Evolutionary conservation across 2,797 vertebrate species (phyloP).

Genomic region (Toxotes lorentzi): DNA sequence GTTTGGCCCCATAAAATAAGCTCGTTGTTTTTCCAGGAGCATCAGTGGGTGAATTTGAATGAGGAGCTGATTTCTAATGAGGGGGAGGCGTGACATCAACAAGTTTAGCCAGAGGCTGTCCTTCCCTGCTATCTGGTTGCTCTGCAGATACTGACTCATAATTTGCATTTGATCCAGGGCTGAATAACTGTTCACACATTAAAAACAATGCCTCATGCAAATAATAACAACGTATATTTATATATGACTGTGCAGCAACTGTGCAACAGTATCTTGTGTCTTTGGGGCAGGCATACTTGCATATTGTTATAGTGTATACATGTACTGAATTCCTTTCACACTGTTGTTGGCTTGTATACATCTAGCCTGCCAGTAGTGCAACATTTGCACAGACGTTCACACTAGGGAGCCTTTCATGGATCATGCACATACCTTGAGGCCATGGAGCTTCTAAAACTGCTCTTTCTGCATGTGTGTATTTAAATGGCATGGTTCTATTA

Average conservation of each 20-base stretch:
- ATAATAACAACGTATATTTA: conserved; percentile 29
- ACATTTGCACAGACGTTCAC: conserved; percentile 31
- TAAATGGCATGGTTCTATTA: conserved; percentile 14
- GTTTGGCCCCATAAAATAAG: conserved; percentile 55
- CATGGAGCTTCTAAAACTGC: conserved; percentile 9
- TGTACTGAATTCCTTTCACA: conserved; percentile 1
- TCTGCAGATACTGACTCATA: conserved; percentile 69
- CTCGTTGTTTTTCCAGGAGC: conserved; percentile 63
- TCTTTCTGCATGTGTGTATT: conserved; percentile 28
- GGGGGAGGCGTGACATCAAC: conserved; percentile 78
- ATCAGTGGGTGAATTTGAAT: conserved; percentile 66
- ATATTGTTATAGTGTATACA: background rate
- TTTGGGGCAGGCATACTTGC: conserved; percentile 9
- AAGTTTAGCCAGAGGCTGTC: conserved; percentile 75
- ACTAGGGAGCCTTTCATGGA: conserved; percentile 31
- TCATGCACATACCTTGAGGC: conserved; percentile 35
- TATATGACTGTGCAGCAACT: conserved; percentile 25
- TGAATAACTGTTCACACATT: conserved; percentile 34
- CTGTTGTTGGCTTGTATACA: conserved; percentile 24
- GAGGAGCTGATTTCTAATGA: conserved; percentile 65
- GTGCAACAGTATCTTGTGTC: conserved; percentile 17
- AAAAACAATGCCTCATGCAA: conserved; percentile 49
- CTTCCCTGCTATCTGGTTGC: conserved; percentile 56
- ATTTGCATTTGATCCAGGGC: conserved; percentile 69
- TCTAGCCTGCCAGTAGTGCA: conserved; percentile 21